A percentile compares a stretch with the other conserved stretches of the same genome.
phyloP scores from a whole-genome alignment of 2,888 invertebrate genomes.

The Nowickia ferox region DNA sequence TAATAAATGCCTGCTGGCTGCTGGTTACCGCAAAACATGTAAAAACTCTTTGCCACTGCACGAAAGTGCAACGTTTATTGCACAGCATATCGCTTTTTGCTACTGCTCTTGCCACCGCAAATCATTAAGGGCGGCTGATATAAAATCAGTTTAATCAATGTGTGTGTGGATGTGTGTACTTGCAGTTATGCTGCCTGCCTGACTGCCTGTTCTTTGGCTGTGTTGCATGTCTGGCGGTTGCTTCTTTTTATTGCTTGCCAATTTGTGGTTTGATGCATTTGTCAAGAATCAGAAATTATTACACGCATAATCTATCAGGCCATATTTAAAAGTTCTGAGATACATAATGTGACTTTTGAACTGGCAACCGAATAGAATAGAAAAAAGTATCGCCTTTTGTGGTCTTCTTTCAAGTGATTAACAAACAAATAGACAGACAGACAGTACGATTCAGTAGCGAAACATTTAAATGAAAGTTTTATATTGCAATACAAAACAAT shows the following conservation, averaged over 20 bases:
- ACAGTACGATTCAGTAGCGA: conserved; percentile 51
- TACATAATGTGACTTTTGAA: conserved; percentile 54
- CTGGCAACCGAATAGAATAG: conserved; percentile 33
- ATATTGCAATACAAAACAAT: background rate
- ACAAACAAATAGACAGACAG: conserved; percentile 20
- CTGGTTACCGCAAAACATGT: conserved; percentile 62
- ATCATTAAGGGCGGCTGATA: conserved; percentile 67
- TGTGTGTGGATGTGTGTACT: background rate
- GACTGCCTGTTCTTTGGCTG: background rate
- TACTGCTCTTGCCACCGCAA: conserved; percentile 68
- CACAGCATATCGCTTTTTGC: conserved; percentile 52
- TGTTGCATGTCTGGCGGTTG: conserved; percentile 43
- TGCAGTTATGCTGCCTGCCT: background rate
- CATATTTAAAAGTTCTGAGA: conserved; percentile 10
- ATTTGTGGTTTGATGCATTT: conserved; percentile 64
- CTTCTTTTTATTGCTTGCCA: conserved; percentile 43
- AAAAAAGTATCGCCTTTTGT: conserved; percentile 45
- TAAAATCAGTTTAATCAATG: conserved; percentile 68
- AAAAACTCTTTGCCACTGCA: conserved; percentile 42
- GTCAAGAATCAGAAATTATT: conserved; percentile 65
- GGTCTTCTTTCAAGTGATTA: conserved; percentile 46
- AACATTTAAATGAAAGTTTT: conserved; percentile 39
- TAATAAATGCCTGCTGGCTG: conserved; percentile 37
- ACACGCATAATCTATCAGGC: conserved; percentile 51
- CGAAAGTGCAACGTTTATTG: conserved; percentile 35